phyloP scores from a whole-genome alignment of 2,888 invertebrate species.

The Eupithecia subumbrata region DNA sequence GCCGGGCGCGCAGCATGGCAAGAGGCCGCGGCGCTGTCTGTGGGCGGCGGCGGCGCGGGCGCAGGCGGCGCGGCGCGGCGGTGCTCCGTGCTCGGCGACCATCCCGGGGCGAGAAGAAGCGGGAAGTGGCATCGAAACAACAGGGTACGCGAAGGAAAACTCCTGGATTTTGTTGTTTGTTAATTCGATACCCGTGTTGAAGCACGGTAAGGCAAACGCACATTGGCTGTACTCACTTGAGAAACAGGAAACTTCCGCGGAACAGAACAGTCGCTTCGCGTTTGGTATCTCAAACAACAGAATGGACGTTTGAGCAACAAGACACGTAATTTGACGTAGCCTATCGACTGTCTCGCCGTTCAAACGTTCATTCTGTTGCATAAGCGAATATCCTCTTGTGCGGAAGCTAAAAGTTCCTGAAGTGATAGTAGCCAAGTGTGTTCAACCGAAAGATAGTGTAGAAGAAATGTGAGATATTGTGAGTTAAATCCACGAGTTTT shows the following conservation, averaged over 20 bases:
- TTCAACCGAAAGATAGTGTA: too few relatives aligned
- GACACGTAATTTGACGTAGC: neutral
- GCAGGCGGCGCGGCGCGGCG: constrained; percentile 83
- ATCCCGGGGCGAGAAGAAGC: constrained; percentile 82
- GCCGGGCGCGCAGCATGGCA: constrained; percentile 94
- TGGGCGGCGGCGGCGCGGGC: constrained; percentile 78
- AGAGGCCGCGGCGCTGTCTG: constrained; percentile 83
- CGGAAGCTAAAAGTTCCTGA: neutral
- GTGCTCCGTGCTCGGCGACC: constrained; percentile 85
- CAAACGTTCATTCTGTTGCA: neutral
- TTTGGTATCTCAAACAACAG: neutral
- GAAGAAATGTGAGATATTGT: neutral
- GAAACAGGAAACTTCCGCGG: neutral
- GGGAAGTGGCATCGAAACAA: constrained; percentile 95
- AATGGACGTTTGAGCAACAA: neutral
- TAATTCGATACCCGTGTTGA: neutral
- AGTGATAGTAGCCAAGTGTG: neutral
- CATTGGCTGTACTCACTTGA: neutral
- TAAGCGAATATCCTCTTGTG: neutral
- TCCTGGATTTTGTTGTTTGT: neutral
- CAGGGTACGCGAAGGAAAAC: constrained; percentile 83
- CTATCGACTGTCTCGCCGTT: neutral
- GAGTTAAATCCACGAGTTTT: constrained; percentile 2
- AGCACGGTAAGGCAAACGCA: neutral
- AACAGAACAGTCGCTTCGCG: neutral